phyloP scores from a whole-genome alignment of 2,797 vertebrate species.

The Periparus ater region DNA sequence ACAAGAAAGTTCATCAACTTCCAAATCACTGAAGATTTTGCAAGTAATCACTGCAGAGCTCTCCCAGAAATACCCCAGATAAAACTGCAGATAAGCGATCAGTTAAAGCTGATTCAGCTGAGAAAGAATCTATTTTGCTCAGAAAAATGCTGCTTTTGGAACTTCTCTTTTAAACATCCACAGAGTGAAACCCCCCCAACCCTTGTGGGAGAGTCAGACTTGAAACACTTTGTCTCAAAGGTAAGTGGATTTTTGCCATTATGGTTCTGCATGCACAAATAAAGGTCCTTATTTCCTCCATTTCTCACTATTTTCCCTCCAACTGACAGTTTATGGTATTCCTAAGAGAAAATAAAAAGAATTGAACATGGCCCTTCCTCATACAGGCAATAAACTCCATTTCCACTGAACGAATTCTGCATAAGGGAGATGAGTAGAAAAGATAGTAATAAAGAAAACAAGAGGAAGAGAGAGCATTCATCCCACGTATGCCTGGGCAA shows the following conservation, averaged over 20 bases:
- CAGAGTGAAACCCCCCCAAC: neutral
- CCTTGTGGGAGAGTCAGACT: neutral
- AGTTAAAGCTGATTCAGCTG: neutral
- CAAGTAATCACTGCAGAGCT: neutral
- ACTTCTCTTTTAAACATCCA: neutral
- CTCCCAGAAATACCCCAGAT: neutral
- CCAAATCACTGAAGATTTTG: neutral
- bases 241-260: neutral
- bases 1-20: neutral
- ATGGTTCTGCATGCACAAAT: neutral
- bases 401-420: neutral
- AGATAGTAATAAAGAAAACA: neutral
- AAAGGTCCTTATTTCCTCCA: neutral
- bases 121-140: neutral
- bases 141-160: neutral
- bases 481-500: fast-evolving
- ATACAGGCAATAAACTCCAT: neutral
- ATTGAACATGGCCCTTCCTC: neutral
- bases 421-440: neutral
- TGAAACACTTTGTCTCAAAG: neutral
- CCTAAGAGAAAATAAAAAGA: neutral
- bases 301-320: neutral
- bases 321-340: neutral
- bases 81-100: neutral
- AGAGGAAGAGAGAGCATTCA: neutral